Percentiles rank a stretch among this genome's conserved stretches.
These are phyloP conservation scores for Calephelis perditalis DNA, from an alignment of 2,888 invertebrate species.

Conservation along the genomic window DNA sequence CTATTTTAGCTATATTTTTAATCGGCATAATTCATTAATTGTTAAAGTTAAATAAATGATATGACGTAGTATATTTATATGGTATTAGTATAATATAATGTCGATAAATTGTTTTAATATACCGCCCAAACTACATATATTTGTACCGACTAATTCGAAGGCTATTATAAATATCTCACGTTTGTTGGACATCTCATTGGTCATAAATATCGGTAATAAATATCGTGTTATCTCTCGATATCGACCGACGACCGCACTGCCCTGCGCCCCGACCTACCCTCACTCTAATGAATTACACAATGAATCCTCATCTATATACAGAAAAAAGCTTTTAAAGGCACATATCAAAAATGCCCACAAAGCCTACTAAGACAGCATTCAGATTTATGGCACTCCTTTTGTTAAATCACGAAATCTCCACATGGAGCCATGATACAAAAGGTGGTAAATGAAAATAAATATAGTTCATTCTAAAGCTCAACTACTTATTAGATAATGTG, in stretches of 20 bases:
- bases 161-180: slow-evolving; percentile 61
- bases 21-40: too few relatives aligned
- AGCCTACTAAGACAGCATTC: slow-evolving; percentile 77
- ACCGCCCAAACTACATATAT: slow-evolving; percentile 29
- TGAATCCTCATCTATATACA: slow-evolving; percentile 79
- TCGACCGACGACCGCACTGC: slow-evolving; percentile 63
- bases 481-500: slow-evolving; percentile 56
- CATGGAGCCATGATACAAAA: slow-evolving; percentile 75
- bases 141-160: slow-evolving; percentile 64
- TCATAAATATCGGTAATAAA: slow-evolving; percentile 69
- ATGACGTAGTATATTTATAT: too few relatives aligned
- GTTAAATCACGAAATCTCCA: slow-evolving; percentile 78
- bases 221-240: slow-evolving; percentile 71
- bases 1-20: too few relatives aligned
- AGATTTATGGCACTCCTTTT: slow-evolving; percentile 75
- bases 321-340: slow-evolving; percentile 79
- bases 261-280: slow-evolving; percentile 62
- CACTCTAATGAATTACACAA: slow-evolving; percentile 77
- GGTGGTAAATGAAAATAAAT: slow-evolving; percentile 77
- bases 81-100: background rate
- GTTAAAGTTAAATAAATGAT: too few relatives aligned
- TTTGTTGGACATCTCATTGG: slow-evolving; percentile 66
- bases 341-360: slow-evolving; percentile 78
- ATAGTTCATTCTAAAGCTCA: slow-evolving; percentile 70
- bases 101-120: slow-evolving; percentile 9